These are phyloP conservation scores for Spheniscus humboldti DNA, from an alignment of 2,797 vertebrate genomes.

Conservation along the genomic window DNA sequence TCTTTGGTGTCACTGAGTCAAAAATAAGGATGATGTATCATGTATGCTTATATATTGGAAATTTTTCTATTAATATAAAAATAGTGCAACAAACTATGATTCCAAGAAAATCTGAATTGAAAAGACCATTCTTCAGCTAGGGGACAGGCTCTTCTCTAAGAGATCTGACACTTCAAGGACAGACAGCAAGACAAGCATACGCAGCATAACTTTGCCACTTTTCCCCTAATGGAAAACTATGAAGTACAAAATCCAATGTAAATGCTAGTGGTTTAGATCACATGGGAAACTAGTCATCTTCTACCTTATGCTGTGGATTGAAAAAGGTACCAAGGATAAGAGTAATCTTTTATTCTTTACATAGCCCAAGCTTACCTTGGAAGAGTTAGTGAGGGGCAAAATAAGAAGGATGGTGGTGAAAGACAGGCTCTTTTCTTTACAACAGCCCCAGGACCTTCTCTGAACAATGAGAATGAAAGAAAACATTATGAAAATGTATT, in stretches of 20 bases:
- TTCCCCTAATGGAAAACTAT: neutral
- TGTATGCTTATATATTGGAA: neutral
- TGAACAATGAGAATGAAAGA: neutral
- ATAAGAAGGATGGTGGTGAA: neutral
- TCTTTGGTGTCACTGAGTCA: neutral
- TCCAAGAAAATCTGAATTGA: neutral
- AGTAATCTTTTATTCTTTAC: neutral
- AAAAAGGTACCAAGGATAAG: neutral
- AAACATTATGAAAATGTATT: neutral
- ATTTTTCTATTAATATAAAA: neutral
- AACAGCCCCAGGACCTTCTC: neutral
- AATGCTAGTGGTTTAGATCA: neutral
- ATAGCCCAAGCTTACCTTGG: neutral
- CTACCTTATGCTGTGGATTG: neutral
- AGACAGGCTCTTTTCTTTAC: neutral
- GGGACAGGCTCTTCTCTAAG: neutral
- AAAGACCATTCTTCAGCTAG: neutral
- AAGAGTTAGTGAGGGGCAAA: neutral
- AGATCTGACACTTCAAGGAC: neutral
- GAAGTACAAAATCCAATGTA: neutral
- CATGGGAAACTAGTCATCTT: neutral
- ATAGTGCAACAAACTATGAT: neutral
- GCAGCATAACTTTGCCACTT: neutral
- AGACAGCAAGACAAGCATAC: neutral
- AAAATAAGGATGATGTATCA: neutral